phyloP scores from a whole-genome alignment of 1,140 invertebrate species.

The Dinoponera quadriceps region DNA sequence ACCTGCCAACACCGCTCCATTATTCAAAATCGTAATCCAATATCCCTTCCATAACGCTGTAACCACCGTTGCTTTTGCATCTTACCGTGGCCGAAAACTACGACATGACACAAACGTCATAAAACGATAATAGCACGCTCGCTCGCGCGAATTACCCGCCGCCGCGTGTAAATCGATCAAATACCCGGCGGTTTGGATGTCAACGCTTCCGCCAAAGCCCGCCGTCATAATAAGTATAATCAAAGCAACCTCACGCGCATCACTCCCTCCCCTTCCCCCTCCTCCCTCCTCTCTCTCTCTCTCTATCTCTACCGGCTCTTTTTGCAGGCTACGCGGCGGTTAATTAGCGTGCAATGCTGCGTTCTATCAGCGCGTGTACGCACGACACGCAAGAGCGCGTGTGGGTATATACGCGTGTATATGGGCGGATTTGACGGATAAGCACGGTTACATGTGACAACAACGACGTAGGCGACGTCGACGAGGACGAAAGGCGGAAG shows the following conservation, averaged over 20 bases:
- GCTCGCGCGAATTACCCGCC: constrained; percentile 19
- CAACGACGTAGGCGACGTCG: no score
- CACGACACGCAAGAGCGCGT: constrained; percentile 10
- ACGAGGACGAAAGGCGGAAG: background rate
- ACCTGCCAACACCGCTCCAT: constrained; percentile 6
- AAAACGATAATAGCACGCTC: constrained; percentile 4
- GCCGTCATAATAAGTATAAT: constrained; percentile 40
- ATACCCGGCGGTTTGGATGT: background rate
- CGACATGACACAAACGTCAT: background rate
- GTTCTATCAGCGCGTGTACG: background rate
- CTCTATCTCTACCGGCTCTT: background rate
- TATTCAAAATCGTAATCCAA: constrained; percentile 38
- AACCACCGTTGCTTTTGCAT: background rate
- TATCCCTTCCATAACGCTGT: constrained; percentile 9
- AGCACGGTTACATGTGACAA: background rate
- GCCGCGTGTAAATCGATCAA: constrained; percentile 27
- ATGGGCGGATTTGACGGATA: background rate
- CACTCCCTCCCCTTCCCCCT: no score
- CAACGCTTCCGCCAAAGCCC: background rate
- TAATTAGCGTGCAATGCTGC: constrained; percentile 22
- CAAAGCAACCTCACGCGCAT: constrained; percentile 17
- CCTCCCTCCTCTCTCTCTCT: no score
- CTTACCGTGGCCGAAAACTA: background rate
- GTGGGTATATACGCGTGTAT: background rate
- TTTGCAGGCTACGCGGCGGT: constrained; percentile 12